Evolutionary conservation across 2,888 invertebrate species (phyloP).

Genomic region (Apamea anceps): DNA sequence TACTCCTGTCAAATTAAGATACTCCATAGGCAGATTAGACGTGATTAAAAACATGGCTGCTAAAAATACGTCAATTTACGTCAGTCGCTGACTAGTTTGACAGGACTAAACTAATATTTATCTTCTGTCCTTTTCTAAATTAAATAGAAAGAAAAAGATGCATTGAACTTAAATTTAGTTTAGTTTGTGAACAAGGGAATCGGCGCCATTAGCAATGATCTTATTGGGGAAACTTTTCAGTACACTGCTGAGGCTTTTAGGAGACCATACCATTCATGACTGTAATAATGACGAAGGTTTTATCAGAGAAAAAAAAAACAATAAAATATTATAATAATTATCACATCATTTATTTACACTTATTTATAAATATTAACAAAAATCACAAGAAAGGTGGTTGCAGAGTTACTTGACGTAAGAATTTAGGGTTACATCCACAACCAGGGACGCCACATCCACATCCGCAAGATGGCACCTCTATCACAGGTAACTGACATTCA

Average conservation of each 20-base stretch:
- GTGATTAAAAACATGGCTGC: too few species aligned
- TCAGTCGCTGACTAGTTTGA: too few species aligned
- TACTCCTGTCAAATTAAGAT: too few species aligned
- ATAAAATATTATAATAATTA: conserved; percentile 1
- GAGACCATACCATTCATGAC: too few species aligned
- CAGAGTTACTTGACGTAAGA: conserved; percentile 78
- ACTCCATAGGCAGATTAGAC: too few species aligned
- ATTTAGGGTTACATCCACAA: conserved; percentile 56
- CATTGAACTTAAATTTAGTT: too few species aligned
- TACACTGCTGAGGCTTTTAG: not conserved
- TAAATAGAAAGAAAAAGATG: too few species aligned
- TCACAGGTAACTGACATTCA: conserved; percentile 49
- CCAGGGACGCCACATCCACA: conserved; percentile 40
- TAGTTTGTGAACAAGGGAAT: too few species aligned
- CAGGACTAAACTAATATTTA: too few species aligned
- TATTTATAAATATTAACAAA: conserved; percentile 11
- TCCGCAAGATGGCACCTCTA: conserved; percentile 53
- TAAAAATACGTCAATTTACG: too few species aligned
- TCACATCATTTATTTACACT: conserved; percentile 34
- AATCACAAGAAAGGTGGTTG: conserved; percentile 80
- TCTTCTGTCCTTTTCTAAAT: too few species aligned
- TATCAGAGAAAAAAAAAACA: conserved; percentile 7
- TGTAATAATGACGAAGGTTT: not conserved
- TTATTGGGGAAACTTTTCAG: not conserved
- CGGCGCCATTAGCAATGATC: too few species aligned